phyloP scores from a whole-genome alignment of 2,113 vertebrate species.

The Tragelaphus imberbis region DNA sequence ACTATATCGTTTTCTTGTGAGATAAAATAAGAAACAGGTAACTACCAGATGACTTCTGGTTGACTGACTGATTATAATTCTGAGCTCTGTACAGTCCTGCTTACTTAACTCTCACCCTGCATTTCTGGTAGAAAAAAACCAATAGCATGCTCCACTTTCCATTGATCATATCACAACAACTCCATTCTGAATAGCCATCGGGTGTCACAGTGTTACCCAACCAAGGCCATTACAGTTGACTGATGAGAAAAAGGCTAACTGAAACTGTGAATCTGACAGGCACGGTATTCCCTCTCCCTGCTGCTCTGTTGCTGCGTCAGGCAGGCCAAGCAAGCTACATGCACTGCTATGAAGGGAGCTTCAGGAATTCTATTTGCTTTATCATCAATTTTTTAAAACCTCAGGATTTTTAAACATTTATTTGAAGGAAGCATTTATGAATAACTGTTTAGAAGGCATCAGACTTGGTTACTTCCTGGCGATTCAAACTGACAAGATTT shows the following conservation, averaged over 20 bases:
- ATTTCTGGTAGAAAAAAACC: conserved; percentile 7
- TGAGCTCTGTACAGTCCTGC: not conserved
- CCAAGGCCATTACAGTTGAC: conserved; percentile 39
- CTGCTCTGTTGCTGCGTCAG: not conserved
- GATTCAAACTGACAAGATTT: conserved; percentile 58
- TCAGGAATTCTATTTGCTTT: conserved; percentile 58
- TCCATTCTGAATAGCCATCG: conserved; percentile 52
- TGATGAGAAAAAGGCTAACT: conserved; percentile 46
- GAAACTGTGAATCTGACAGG: conserved; percentile 37
- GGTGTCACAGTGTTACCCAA: conserved; percentile 22
- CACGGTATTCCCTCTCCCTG: not conserved
- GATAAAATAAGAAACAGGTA: conserved; percentile 31
- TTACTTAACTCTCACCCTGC: not conserved
- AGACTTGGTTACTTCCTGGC: conserved; percentile 44
- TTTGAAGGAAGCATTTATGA: conserved; percentile 62
- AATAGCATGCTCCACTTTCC: conserved; percentile 39
- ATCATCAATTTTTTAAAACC: conserved; percentile 64
- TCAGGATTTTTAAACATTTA: conserved; percentile 65
- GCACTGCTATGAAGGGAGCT: not conserved
- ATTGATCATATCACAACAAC: conserved; percentile 52
- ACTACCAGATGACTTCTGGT: not conserved
- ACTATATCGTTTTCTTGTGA: not conserved
- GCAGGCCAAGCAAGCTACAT: not conserved
- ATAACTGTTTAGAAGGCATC: conserved; percentile 63
- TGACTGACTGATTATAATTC: conserved; percentile 21